Conservation (phyloP, 2,797 vertebrate genomes). For the Sus cebifrons region DNA sequence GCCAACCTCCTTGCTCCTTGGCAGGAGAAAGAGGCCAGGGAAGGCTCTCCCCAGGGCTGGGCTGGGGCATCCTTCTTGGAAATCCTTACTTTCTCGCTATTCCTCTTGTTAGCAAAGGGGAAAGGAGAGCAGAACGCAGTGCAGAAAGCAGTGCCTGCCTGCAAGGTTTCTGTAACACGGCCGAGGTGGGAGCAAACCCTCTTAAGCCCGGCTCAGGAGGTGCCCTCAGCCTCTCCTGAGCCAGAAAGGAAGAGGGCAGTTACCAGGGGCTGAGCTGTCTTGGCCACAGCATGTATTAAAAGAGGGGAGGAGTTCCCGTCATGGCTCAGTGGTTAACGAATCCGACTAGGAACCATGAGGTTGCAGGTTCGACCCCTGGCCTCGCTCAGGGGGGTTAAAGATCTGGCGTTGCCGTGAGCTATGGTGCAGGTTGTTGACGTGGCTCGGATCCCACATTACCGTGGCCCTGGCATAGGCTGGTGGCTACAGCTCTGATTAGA, state of each 20-base stretch:
- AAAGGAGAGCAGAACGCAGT: slow-evolving; percentile 60
- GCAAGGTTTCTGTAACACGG: not conserved
- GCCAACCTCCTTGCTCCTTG: not conserved
- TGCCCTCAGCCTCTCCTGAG: slow-evolving; percentile 67
- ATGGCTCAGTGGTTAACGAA: too few relatives aligned
- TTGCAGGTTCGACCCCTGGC: too few relatives aligned
- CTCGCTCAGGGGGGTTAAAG: too few relatives aligned
- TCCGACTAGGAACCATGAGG: too few relatives aligned
- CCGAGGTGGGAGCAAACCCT: not conserved
- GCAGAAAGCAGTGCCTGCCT: slow-evolving; percentile 45
- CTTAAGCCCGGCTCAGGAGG: not conserved
- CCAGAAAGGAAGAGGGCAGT: slow-evolving; percentile 66
- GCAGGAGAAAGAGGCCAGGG: slow-evolving; percentile 55
- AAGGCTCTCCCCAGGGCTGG: not conserved
- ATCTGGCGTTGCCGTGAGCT: too few relatives aligned
- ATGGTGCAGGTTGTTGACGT: too few relatives aligned
- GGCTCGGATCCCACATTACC: too few relatives aligned
- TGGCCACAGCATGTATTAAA: rapidly evolving
- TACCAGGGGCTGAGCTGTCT: rapidly evolving
- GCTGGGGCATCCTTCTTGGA: not conserved
- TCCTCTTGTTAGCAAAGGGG: not conserved
- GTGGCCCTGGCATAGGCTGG: too few relatives aligned
- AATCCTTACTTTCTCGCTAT: not conserved
- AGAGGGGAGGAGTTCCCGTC: not conserved
- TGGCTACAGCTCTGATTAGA: too few relatives aligned